Base-by-base conservation (phyloP, 2,888 invertebrate species). In the Acanthococcus lagerstroemiae region DNA sequence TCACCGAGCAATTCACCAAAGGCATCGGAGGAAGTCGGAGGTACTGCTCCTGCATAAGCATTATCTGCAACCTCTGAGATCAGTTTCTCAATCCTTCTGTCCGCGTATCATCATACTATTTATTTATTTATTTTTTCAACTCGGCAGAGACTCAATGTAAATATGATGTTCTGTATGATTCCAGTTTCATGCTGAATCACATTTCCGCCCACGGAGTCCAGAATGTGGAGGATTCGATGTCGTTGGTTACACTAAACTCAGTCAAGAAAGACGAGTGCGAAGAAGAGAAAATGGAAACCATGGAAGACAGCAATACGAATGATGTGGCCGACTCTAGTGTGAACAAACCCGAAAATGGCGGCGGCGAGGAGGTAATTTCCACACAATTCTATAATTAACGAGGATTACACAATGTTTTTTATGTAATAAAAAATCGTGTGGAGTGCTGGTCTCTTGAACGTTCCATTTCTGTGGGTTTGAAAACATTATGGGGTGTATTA, bases 141-240 rank as follows among this genome's bases (percentile, higher is more conserved):
- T n/a, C n/a, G n/a, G n/a, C n/a, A n/a, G n/a, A n/a, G n/a, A n/a
- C n/a, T n/a, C n/a, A n/a, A n/a, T n/a, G n/a, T n/a, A n/a, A n/a
- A n/a, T n/a, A n/a, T n/a, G n/a, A n/a, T 1, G n/a, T 37, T 37
- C n/a, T 19, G 48, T n/a, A 21, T 48, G 2, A 19, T 48, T 19
- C 19, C 3, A 61, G 61, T 30, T 61, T 61, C 50, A 61, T 61
- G 61, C 24, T 52, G 24, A 30, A 54, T 21, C 61, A 61, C 21
- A 61, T 61, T 17, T 7, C n/a, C 5, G 24, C 27, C 5, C 61
- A 61, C 24, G 61, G 61, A 25, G 61, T 61, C 3, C n/a, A 61
- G 24, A 61, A 61, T 46, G 52, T 24, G 7, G 61, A 61, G 52
- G 61, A 61, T 15, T 30, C 37, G 30, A n/a, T 61, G 30, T 24